Evolutionary conservation across 2,113 vertebrate genomes (phyloP), one percentile per base, ranked within the genome.

Genomic region (Eulemur macaco): DNA sequence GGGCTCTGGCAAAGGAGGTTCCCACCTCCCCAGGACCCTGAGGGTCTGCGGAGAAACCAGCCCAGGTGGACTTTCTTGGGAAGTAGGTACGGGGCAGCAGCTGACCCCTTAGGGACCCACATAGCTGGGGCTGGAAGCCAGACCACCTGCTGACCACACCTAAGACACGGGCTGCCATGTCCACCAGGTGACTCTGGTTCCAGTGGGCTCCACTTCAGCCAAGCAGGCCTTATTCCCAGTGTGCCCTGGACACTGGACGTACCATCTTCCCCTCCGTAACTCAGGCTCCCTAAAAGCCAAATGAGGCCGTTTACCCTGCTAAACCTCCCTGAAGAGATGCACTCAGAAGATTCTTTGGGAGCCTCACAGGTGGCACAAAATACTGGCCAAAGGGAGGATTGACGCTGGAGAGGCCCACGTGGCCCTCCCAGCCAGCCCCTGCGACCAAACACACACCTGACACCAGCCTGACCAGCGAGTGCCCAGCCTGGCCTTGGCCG

Each of bases 231-330:
- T 12, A 17, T 10, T 63, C 31, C 69, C 8, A 0, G 15, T 21
- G 27, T 80, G 80, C 63, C 69, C n/a, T 10, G 47, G 15, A 71
- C n/a, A 64, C 17, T 42, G 20, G 27, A 15, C 6, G 1, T 7
- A 31, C 29, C 37, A 39, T 66, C 76, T 91, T 68, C 25, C 45
- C 66, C 52, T 37, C 90, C 34, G 39, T 45, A 37, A 64, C 13
- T 89, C 86, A 29, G 89, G 68, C 39, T 89, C 60, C 64, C 60
- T 37, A 69, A 56, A 78, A 90, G 80, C 50, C 68, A 84, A 92
- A 50, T 3, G 45, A 34, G 39, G 77, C n/a, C 13, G 4, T 74
- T 25, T 42, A 81, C 23, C 3, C 52, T 37, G 10, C 20, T 17
- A 54, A 74, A 56, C 17, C 27, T 58, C 20, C 20, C 78, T 37